These are phyloP conservation scores for Crotalus tigris DNA, from an alignment of 2,113 vertebrate genomes.

Conservation along the genomic window DNA sequence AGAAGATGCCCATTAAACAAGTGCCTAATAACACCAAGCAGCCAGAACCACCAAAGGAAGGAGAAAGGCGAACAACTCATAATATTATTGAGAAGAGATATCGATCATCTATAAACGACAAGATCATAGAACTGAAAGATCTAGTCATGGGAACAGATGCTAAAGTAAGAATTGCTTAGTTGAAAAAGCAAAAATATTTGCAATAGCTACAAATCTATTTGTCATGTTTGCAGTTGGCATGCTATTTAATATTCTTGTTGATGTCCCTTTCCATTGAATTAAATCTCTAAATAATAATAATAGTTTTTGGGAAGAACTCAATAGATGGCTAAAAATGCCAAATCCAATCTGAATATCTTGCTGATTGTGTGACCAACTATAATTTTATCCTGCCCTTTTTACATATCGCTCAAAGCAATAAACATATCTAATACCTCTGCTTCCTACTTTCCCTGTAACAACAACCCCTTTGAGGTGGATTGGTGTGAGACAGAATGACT, in stretches of 20 bases:
- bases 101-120: slow-evolving; percentile 96
- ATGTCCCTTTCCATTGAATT: neutral
- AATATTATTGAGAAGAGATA: slow-evolving; percentile 99
- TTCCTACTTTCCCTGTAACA: neutral
- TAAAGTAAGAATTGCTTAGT: slow-evolving; percentile 75
- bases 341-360: neutral
- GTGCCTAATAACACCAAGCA: slow-evolving; percentile 74
- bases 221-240: neutral
- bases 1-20: slow-evolving; percentile 96
- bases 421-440: neutral
- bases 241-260: neutral
- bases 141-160: slow-evolving; percentile 95
- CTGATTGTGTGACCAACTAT: neutral
- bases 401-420: neutral
- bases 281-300: neutral
- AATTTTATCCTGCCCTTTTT: neutral
- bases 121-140: slow-evolving; percentile 94
- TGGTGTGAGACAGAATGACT: neutral
- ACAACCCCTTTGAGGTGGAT: neutral
- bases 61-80: slow-evolving; percentile 93
- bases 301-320: neutral
- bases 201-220: neutral
- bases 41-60: slow-evolving; percentile 86
- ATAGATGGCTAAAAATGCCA: neutral
- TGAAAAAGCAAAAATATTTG: neutral